Base-by-base conservation (phyloP, 2,797 vertebrate species). In the Propithecus perrieri region DNA sequence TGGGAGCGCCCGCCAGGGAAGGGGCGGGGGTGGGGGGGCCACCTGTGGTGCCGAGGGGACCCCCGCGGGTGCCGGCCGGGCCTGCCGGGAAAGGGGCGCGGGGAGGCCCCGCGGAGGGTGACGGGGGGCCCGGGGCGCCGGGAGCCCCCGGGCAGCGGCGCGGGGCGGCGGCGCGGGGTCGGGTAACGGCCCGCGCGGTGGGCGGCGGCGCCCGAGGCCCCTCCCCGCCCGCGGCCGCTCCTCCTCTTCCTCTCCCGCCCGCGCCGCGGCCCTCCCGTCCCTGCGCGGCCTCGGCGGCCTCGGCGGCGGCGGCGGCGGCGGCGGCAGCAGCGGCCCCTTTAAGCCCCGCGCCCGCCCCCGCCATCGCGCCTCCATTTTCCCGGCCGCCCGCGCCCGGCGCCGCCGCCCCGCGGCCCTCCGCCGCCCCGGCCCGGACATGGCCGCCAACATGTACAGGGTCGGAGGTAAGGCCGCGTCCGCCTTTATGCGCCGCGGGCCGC, bases 361-460 rank as follows among this genome's bases (percentile, higher is more conserved):
- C 76, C 71, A 84, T 35, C 92, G 91, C 97, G 96, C 97, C 97
- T 97, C 97, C 98, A 97, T 97, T 96, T 97, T 97, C 98, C 98
- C 69, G 85, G 95, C 96, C 91, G 91, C 91, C 95, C 93, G 93
- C 86, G 67, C 79, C 91, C 75, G 72, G 95, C 94, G 86, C 83
- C 75, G 81, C 80, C 43, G 86, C 84, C 96, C 78, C 28, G 91
- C 93, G 89, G 92, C 92, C 80, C 96, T 95, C 94, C 87, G 94
- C 93, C 76, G 69, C 95, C 95, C 96, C 94, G 95, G 55, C 89
- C 89, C 96, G 97, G 98, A 97, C 95, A 98, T 98, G 98, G 98
- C 98, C 89, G 98, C 96, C 97, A 98, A 97, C 97, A 97, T 98
- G 98, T 98, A 98, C 98, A 97, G 98, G 98, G 98, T 98, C 85